Percentiles rank a stretch among this genome's conserved stretches.
These are phyloP conservation scores for Idaea dimidiata DNA, from an alignment of 2,888 invertebrate species.

Conservation along the genomic window DNA sequence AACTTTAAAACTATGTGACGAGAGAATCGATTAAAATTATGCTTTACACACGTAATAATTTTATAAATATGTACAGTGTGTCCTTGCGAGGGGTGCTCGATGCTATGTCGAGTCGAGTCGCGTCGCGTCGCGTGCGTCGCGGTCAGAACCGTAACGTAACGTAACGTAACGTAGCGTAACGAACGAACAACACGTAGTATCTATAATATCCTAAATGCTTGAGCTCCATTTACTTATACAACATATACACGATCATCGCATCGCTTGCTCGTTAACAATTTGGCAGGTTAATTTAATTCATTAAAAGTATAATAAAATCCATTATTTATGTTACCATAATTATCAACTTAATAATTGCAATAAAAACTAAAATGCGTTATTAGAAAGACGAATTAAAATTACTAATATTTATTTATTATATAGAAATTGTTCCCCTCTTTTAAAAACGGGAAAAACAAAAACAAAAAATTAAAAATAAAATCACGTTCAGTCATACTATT, in stretches of 20 bases:
- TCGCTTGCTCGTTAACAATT: conserved; percentile 74
- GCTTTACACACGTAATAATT: conserved; percentile 71
- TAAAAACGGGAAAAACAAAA: conserved; percentile 68
- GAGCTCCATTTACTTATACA: conserved; percentile 69
- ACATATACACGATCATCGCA: conserved; percentile 14
- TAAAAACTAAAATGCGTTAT: conserved; percentile 77
- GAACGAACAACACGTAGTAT: conserved; percentile 31
- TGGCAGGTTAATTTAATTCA: conserved; percentile 76
- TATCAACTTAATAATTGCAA: conserved; percentile 74
- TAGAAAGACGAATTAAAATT: conserved; percentile 76
- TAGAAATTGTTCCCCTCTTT: conserved; percentile 69
- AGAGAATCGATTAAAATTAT: conserved; percentile 79
- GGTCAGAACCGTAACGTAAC: conserved; percentile 28
- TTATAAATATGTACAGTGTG: conserved; percentile 66
- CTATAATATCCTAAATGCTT: conserved; percentile 71
- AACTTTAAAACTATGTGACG: conserved; percentile 79
- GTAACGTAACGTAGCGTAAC: conserved; percentile 20
- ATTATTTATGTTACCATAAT: conserved; percentile 54
- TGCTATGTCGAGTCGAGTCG: not conserved
- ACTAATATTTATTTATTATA: conserved; percentile 79
- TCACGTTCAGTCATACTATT: conserved; percentile 78
- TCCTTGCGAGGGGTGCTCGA: conserved; percentile 63
- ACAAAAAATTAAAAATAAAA: conserved; percentile 73
- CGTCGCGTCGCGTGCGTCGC: conserved; percentile 27
- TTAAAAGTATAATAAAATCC: conserved; percentile 72